phyloP scores from a whole-genome alignment of 30 jellyfish, hydroid and myxozoan species.

The Hydractinia echinata region DNA sequence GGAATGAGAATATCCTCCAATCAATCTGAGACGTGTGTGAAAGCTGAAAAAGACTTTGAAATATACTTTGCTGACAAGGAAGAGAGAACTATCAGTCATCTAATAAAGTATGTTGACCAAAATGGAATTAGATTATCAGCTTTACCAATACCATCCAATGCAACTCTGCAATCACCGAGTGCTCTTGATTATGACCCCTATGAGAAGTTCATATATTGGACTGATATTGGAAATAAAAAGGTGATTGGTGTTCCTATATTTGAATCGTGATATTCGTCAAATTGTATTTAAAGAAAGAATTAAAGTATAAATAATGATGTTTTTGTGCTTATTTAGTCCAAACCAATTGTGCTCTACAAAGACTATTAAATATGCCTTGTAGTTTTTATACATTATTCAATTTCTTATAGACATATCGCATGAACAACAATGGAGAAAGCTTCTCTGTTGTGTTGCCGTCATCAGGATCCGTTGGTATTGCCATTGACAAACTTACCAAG shows the following conservation, averaged over 20 bases:
- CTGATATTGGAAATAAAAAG: neutral
- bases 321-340: too few species aligned
- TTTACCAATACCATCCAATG: neutral
- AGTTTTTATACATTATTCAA: too few species aligned
- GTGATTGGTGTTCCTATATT: too few species aligned
- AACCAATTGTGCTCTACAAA: too few species aligned
- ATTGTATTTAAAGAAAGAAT: too few species aligned
- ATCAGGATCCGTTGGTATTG: neutral
- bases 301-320: too few species aligned
- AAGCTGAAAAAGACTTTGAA: slow-evolving; percentile 25
- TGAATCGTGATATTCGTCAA: too few species aligned
- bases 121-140: neutral
- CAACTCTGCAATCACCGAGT: neutral
- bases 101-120: neutral
- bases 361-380: too few species aligned
- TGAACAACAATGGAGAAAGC: too few species aligned
- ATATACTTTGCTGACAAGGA: slow-evolving; percentile 20
- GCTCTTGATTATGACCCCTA: neutral
- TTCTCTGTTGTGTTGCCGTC: too few species aligned
- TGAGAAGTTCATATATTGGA: neutral
- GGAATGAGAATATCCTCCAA: slow-evolving; percentile 28
- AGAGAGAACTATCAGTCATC: neutral
- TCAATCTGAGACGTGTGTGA: neutral
- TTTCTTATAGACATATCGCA: too few species aligned
- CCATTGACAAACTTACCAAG: neutral